These are phyloP conservation scores for Melanotaenia parkinsoni DNA, from an alignment of 2,797 vertebrate genomes.

Conservation along the genomic window DNA sequence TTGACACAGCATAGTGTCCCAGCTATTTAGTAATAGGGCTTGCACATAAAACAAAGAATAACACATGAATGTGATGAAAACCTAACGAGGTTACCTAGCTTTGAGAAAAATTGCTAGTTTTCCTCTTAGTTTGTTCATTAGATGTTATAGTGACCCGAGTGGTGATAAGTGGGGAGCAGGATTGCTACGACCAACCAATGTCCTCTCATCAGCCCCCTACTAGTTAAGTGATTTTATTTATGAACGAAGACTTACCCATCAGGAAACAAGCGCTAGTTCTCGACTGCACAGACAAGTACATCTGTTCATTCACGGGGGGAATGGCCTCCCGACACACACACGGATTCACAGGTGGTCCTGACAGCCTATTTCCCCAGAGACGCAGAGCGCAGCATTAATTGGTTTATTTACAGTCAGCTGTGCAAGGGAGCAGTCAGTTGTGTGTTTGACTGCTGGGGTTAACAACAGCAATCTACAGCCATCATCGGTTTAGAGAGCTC, in stretches of 20 bases:
- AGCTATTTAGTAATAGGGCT: too few relatives aligned
- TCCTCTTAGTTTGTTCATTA: neutral
- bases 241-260: neutral
- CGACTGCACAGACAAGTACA: slow-evolving; percentile 47
- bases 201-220: neutral
- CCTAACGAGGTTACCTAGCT: too few relatives aligned
- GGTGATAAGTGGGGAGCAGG: neutral
- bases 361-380: slow-evolving; percentile 52
- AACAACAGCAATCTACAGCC: slow-evolving; percentile 10
- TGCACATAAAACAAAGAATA: too few relatives aligned
- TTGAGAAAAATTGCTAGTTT: neutral
- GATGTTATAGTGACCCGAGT: neutral
- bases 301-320: slow-evolving; percentile 48
- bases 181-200: neutral
- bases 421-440: slow-evolving; percentile 19
- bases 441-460: slow-evolving; percentile 26
- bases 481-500: slow-evolving; percentile 33
- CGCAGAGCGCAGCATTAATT: slow-evolving; percentile 57
- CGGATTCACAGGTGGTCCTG: slow-evolving; percentile 54
- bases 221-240: neutral
- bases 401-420: slow-evolving; percentile 52
- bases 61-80: too few relatives aligned
- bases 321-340: slow-evolving; percentile 19
- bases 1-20: too few relatives aligned
- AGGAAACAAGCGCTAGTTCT: neutral